These are phyloP conservation scores for Ceyx melanurus DNA, from an alignment of 2,113 vertebrate genomes.

Conservation along the genomic window DNA sequence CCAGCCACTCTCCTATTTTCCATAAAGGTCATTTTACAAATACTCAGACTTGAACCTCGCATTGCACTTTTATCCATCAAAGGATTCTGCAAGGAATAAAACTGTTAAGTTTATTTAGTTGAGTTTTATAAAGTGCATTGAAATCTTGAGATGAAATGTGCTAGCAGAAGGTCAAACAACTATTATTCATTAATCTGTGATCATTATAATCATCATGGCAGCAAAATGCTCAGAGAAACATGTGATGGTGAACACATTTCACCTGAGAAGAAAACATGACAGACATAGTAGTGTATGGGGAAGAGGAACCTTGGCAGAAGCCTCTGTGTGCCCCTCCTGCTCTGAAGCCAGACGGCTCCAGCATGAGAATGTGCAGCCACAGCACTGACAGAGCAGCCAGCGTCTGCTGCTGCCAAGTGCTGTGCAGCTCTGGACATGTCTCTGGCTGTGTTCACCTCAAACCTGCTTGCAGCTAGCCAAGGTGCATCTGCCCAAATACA, in stretches of 20 bases:
- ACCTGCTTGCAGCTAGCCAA: neutral
- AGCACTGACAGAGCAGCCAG: neutral
- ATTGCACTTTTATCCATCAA: constrained; percentile 8
- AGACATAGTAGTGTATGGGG: neutral
- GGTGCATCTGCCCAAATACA: neutral
- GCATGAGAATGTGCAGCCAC: neutral
- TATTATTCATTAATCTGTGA: neutral
- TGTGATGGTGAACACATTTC: neutral
- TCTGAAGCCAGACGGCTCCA: neutral
- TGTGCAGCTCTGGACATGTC: accelerated
- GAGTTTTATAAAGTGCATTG: neutral
- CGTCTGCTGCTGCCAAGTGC: accelerated
- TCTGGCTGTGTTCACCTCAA: accelerated
- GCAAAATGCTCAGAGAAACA: neutral
- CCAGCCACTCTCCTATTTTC: neutral
- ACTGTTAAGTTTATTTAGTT: neutral
- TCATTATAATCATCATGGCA: neutral
- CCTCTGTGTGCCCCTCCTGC: neutral
- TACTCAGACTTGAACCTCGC: neutral
- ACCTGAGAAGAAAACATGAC: neutral
- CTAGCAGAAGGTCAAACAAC: constrained; percentile 5
- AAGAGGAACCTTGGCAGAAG: neutral
- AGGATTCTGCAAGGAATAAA: constrained; percentile 22
- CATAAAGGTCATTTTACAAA: constrained; percentile 50
- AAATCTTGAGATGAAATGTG: neutral